Conservation (phyloP, 1,140 invertebrate species). For the Psix sp. region DNA sequence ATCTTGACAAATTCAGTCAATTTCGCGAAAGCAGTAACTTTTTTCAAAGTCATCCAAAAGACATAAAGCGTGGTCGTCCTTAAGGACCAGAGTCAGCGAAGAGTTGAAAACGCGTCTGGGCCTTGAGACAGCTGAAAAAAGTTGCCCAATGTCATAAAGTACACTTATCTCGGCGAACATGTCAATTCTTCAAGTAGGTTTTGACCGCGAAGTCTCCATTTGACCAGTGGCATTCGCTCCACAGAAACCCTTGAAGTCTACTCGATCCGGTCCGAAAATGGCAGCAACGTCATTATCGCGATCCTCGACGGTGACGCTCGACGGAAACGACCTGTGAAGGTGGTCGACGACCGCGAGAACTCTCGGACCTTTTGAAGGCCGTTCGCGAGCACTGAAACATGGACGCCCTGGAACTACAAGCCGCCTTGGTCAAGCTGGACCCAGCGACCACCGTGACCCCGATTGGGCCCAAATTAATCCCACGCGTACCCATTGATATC, state of each 20-base stretch:
- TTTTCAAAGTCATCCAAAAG: no score
- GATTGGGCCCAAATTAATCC: slow-evolving; percentile 67
- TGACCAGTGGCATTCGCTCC: slow-evolving; percentile 23
- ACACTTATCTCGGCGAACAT: slow-evolving; percentile 42
- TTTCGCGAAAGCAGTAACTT: no score
- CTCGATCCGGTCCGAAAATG: slow-evolving; percentile 39
- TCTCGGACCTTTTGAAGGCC: slow-evolving; percentile 17
- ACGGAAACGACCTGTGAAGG: slow-evolving; percentile 44
- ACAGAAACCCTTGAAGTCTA: slow-evolving; percentile 50
- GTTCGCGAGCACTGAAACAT: slow-evolving; percentile 53
- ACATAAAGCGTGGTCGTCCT: no score
- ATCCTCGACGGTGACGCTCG: slow-evolving; percentile 28
- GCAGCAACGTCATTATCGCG: slow-evolving; percentile 47
- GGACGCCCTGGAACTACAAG: slow-evolving; percentile 73
- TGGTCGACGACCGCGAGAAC: slow-evolving; percentile 42
- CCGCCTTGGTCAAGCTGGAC: slow-evolving; percentile 73
- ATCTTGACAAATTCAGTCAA: no score
- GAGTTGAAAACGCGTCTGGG: slow-evolving; percentile 13
- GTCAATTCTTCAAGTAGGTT: slow-evolving; percentile 40
- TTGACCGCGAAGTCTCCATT: slow-evolving; percentile 17
- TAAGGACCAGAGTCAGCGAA: slow-evolving; percentile 11
- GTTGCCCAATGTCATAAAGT: slow-evolving; percentile 30
- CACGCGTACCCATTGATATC: slow-evolving; percentile 65
- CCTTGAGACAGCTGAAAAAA: slow-evolving; percentile 42
- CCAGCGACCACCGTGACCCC: slow-evolving; percentile 74